phyloP scores from a whole-genome alignment of 2,113 vertebrate species.

The Gadus chalcogrammus region DNA sequence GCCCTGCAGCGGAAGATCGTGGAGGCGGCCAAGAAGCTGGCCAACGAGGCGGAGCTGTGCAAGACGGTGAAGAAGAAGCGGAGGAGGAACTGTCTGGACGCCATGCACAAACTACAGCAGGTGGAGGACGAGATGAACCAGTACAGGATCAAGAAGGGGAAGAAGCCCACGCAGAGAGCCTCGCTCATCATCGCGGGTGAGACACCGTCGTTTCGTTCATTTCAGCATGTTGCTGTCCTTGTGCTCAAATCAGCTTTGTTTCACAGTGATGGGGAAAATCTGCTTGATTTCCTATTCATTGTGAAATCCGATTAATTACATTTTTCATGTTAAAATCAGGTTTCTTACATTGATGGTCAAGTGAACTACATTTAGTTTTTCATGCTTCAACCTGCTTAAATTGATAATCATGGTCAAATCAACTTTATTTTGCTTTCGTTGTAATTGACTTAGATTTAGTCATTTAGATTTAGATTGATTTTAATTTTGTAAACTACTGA shows the following conservation, averaged over 20 bases:
- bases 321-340: too few species aligned
- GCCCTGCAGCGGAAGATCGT: constrained; percentile 93
- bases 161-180: constrained; percentile 88
- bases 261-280: too few species aligned
- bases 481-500: background rate
- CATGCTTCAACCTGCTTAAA: too few species aligned
- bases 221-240: too few species aligned
- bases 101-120: constrained; percentile 89
- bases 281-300: too few species aligned
- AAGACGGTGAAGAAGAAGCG: constrained; percentile 94
- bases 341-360: too few species aligned
- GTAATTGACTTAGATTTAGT: too few species aligned
- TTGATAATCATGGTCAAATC: background rate
- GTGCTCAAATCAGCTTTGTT: too few species aligned
- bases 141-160: constrained; percentile 87
- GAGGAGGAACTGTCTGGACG: constrained; percentile 87
- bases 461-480: too few species aligned
- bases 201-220: background rate
- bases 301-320: too few species aligned
- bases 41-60: constrained; percentile 83
- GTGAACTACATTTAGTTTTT: too few species aligned
- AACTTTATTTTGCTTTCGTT: background rate
- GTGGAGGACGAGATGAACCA: constrained; percentile 93
- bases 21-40: constrained; percentile 93
- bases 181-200: constrained; percentile 81